phyloP scores from a whole-genome alignment of 1,140 invertebrate species.

The Papilio xuthus region DNA sequence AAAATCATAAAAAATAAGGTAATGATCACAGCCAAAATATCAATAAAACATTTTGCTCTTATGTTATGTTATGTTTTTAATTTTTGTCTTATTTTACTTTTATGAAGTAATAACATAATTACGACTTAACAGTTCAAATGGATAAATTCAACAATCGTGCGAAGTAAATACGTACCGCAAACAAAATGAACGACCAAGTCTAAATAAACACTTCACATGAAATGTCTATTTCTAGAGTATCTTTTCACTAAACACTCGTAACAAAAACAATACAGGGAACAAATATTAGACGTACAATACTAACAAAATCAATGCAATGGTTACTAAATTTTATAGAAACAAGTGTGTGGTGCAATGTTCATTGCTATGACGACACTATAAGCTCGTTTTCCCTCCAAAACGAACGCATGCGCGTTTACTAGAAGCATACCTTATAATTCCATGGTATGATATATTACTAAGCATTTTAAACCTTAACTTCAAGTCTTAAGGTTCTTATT shows the following conservation, averaged over 20 bases:
- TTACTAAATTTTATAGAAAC: constrained; percentile 23
- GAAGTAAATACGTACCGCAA: constrained; percentile 24
- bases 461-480: constrained; percentile 41
- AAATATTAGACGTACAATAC: constrained; percentile 4
- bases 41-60: too few species aligned
- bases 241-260: constrained; percentile 46
- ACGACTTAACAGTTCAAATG: background rate
- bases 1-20: too few species aligned
- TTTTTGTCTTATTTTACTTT: too few species aligned
- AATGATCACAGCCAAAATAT: too few species aligned
- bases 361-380: constrained; percentile 69
- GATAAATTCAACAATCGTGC: background rate
- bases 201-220: constrained; percentile 57
- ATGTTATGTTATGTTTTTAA: too few species aligned
- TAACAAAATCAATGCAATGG: background rate
- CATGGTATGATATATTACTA: constrained; percentile 30
- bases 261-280: background rate
- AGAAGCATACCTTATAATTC: constrained; percentile 35
- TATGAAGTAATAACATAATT: background rate
- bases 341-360: constrained; percentile 43
- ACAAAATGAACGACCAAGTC: constrained; percentile 38
- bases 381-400: constrained; percentile 75
- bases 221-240: constrained; percentile 52
- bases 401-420: constrained; percentile 61
- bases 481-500: constrained; percentile 19